phyloP scores from a whole-genome alignment of 1,140 invertebrate species.

The Hesperophylax magnus region DNA sequence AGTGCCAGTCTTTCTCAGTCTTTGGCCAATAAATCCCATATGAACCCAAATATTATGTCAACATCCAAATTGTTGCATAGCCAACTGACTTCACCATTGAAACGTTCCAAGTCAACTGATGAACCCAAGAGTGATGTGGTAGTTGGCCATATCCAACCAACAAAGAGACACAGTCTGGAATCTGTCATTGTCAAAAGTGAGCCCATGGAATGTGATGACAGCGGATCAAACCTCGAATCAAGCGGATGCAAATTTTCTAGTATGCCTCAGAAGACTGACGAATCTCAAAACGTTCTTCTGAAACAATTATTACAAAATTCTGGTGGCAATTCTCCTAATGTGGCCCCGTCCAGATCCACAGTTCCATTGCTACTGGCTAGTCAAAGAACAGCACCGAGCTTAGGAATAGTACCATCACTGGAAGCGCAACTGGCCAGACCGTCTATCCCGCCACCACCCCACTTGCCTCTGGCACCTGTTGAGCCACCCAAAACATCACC shows the following conservation, averaged over 20 bases:
- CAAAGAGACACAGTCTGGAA: constrained; percentile 69
- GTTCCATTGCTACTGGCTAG: constrained; percentile 64
- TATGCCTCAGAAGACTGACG: constrained; percentile 73
- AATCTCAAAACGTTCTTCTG: constrained; percentile 90
- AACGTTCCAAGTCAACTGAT: constrained; percentile 70
- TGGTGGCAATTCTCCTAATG: constrained; percentile 70
- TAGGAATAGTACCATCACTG: constrained; percentile 79
- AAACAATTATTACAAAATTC: constrained; percentile 93
- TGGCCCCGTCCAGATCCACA: constrained; percentile 66
- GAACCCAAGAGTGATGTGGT: constrained; percentile 69
- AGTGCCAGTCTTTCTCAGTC: constrained; percentile 59
- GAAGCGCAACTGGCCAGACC: constrained; percentile 82
- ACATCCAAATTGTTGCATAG: constrained; percentile 71
- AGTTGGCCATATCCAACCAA: constrained; percentile 67
- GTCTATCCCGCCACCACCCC: constrained; percentile 74
- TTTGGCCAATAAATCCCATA: constrained; percentile 63
- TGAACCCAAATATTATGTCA: constrained; percentile 65
- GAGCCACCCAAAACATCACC: constrained; percentile 71
- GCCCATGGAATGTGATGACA: constrained; percentile 68
- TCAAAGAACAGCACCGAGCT: constrained; percentile 73
- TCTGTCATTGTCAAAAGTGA: constrained; percentile 69
- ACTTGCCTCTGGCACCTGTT: constrained; percentile 68
- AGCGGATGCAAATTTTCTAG: constrained; percentile 61
- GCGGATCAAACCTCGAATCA: constrained; percentile 39
- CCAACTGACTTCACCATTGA: constrained; percentile 71